Conservation (phyloP, 2,888 invertebrate species). For the Tipula helvola region DNA sequence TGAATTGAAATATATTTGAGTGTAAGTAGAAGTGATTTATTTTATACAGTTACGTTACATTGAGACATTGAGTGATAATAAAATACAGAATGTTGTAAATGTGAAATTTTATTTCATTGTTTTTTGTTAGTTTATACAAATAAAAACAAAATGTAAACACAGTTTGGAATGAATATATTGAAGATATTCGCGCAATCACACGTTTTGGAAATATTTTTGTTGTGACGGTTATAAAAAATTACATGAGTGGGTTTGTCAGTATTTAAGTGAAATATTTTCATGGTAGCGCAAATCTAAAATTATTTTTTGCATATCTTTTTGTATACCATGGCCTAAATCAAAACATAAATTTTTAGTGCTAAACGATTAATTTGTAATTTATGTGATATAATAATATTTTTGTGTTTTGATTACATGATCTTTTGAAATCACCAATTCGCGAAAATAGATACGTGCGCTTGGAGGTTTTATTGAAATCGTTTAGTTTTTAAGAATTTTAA, state of each 20-base stretch:
- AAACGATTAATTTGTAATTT: background rate
- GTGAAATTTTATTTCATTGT: background rate
- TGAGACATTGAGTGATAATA: background rate
- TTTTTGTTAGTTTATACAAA: background rate
- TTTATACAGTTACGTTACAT: background rate
- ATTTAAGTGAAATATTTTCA: background rate
- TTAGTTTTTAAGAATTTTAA: too few species aligned
- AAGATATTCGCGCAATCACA: background rate
- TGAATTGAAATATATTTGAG: background rate
- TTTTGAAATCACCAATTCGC: background rate
- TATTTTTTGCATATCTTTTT: background rate
- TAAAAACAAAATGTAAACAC: background rate
- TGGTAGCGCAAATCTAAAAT: background rate
- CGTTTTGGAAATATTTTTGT: background rate
- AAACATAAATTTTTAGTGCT: background rate
- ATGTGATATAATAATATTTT: background rate
- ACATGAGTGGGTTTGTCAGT: background rate
- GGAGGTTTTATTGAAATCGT: background rate
- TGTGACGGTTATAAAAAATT: background rate
- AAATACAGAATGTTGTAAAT: background rate
- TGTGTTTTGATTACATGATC: background rate
- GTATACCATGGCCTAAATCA: background rate
- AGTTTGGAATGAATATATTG: background rate
- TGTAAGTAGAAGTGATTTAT: background rate
- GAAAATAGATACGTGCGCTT: background rate